phyloP scores from a whole-genome alignment of 1,140 invertebrate genomes.

The Drosophila nebulosa region DNA sequence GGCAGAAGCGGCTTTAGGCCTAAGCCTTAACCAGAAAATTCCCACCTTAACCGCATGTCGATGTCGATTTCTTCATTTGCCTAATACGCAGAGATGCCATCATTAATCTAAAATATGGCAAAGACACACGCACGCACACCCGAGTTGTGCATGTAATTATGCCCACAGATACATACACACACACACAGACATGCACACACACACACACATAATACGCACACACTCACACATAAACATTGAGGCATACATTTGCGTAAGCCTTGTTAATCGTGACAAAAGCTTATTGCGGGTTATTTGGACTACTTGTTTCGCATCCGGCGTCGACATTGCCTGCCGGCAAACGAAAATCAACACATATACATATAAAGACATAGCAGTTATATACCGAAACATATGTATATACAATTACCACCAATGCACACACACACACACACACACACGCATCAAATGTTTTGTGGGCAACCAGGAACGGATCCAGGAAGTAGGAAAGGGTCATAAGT shows the following conservation, averaged over 20 bases:
- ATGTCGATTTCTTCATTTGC: conserved; percentile 77
- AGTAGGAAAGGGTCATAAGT: too few species aligned
- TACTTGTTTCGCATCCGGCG: conserved; percentile 75
- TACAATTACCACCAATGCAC: not conserved
- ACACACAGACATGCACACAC: conserved; percentile 10
- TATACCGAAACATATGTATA: not conserved
- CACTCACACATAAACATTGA: conserved; percentile 15
- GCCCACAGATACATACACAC: conserved; percentile 41
- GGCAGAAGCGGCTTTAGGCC: not conserved
- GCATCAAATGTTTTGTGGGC: too few species aligned
- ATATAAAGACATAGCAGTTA: not conserved
- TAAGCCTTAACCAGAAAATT: not conserved
- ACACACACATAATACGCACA: conserved; percentile 25
- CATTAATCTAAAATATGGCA: conserved; percentile 76
- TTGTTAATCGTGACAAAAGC: conserved; percentile 78
- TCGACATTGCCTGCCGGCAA: conserved; percentile 52
- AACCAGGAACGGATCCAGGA: too few species aligned
- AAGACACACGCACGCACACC: conserved; percentile 56
- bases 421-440: not conserved
- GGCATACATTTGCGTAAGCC: conserved; percentile 67
- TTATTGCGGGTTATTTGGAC: conserved; percentile 78
- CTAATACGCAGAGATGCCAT: conserved; percentile 74
- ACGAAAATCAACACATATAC: conserved; percentile 66
- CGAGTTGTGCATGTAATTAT: conserved; percentile 68
- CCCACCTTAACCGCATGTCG: conserved; percentile 46